Evolutionary conservation across 37 sponge, comb jelly and placozoan genomes (phyloP).

Genomic region (Beroe forskalii): DNA sequence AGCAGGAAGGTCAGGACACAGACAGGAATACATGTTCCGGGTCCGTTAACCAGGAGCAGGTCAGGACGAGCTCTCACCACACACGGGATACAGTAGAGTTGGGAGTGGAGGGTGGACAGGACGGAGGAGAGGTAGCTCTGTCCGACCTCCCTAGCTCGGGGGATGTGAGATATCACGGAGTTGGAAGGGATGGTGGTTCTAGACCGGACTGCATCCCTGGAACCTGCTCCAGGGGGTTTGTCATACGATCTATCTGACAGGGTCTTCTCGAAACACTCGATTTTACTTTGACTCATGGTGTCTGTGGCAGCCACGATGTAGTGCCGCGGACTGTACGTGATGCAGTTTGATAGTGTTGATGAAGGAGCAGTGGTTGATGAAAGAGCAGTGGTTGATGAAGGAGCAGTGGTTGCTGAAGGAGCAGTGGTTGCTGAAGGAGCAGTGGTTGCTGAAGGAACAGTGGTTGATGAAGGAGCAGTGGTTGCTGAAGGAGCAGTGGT

Average conservation of each 20-base stretch:
- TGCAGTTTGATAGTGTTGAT: neutral
- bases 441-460: conserved; percentile 63
- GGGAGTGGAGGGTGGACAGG: conserved; percentile 76
- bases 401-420: conserved; percentile 70
- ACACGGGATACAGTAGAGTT: conserved; percentile 69
- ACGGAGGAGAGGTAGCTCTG: conserved; percentile 81
- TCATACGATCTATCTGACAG: neutral
- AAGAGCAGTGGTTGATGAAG: neutral
- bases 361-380: too few species aligned
- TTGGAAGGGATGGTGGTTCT: neutral
- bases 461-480: conserved; percentile 68
- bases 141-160: conserved; percentile 83
- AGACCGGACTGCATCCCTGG: neutral
- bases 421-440: neutral
- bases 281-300: conserved; percentile 76
- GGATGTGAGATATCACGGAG: conserved; percentile 68
- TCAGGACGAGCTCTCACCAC: conserved; percentile 74
- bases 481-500: neutral
- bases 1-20: conserved; percentile 74
- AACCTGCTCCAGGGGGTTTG: neutral
- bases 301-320: conserved; percentile 84
- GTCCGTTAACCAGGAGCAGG: conserved; percentile 93
- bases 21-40: conserved; percentile 94
- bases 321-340: conserved; percentile 72
- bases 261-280: conserved; percentile 68